A percentile compares a stretch with the other conserved stretches of the same genome.
These are phyloP conservation scores for Diachasmimorpha longicaudata DNA, from an alignment of 1,140 invertebrate species.

Conservation along the genomic window DNA sequence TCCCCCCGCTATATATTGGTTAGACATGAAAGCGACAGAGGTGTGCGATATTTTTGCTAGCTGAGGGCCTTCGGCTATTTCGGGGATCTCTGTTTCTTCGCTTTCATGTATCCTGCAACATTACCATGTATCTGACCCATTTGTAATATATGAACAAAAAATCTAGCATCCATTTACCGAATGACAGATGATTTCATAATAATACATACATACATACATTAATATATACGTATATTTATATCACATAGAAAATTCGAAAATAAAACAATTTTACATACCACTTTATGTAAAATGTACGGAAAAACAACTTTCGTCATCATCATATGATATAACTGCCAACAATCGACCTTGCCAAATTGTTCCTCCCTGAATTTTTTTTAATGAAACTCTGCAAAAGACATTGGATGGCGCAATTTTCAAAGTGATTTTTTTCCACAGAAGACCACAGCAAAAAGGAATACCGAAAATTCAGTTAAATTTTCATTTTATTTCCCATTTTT, in stretches of 20 bases:
- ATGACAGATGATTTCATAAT: neutral
- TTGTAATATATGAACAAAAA: constrained; percentile 48
- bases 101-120: constrained; percentile 39
- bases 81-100: constrained; percentile 43
- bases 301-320: neutral
- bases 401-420: too few species aligned
- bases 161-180: neutral
- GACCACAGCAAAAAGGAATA: too few species aligned
- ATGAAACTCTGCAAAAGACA: too few species aligned
- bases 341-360: neutral
- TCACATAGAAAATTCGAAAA: too few species aligned
- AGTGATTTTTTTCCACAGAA: too few species aligned
- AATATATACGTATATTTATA: too few species aligned
- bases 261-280: neutral
- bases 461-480: too few species aligned
- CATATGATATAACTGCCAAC: neutral
- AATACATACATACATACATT: too few species aligned
- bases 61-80: constrained; percentile 60
- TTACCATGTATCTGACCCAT: constrained; percentile 55
- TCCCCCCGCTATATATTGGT: neutral
- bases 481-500: too few species aligned
- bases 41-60: constrained; percentile 55
- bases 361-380: neutral
- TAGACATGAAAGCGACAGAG: constrained; percentile 15
- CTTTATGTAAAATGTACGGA: neutral